phyloP scores from a whole-genome alignment of 2,797 vertebrate genomes.

The Meda fulgida region DNA sequence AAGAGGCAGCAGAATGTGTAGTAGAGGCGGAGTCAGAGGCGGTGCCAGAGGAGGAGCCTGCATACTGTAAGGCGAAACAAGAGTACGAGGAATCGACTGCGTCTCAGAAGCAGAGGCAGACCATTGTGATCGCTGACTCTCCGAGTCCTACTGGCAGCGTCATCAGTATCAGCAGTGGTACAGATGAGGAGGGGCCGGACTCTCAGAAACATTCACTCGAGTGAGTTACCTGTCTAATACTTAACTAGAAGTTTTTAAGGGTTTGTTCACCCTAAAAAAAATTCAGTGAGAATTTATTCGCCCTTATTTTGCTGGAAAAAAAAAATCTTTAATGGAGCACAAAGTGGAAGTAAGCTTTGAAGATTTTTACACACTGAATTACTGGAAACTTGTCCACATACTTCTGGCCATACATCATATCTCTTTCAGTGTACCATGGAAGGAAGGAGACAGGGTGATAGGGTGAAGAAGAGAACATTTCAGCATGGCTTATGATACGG shows the following conservation, averaged over 20 bases:
- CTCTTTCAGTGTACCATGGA: neutral
- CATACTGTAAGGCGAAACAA: conserved; percentile 81
- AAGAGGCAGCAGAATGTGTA: conserved; percentile 75
- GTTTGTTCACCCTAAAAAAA: neutral
- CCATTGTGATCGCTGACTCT: conserved; percentile 86
- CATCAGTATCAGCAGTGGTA: conserved; percentile 97
- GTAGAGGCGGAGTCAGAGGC: conserved; percentile 76
- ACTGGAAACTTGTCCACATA: neutral
- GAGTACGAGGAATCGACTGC: conserved; percentile 76
- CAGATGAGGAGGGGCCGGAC: conserved; percentile 81
- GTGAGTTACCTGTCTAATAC: conserved; percentile 72
- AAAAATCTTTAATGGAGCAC: too few species aligned
- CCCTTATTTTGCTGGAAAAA: neutral
- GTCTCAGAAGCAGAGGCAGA: conserved; percentile 85
- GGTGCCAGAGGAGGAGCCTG: conserved; percentile 67
- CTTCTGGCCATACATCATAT: neutral
- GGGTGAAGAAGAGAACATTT: neutral
- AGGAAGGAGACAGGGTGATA: neutral
- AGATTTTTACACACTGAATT: neutral
- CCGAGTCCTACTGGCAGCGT: conserved; percentile 92
- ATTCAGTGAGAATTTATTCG: neutral
- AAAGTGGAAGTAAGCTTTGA: neutral
- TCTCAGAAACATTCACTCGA: conserved; percentile 82
- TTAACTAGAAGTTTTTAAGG: neutral
- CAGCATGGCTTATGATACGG: neutral